phyloP scores from a whole-genome alignment of 2,888 invertebrate genomes.

The Cephus runcator region DNA sequence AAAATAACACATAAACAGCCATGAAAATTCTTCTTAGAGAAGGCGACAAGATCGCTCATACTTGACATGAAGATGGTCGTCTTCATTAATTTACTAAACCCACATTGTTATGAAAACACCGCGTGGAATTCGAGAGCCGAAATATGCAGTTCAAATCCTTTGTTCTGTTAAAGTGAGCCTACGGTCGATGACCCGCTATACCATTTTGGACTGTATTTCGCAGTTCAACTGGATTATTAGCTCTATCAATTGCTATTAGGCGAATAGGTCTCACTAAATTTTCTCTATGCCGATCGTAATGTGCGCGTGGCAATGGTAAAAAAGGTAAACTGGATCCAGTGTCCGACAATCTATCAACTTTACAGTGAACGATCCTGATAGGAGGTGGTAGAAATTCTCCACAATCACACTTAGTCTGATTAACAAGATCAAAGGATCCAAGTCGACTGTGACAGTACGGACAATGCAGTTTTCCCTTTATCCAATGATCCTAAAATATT shows the following conservation, averaged over 20 bases:
- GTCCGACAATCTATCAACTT: constrained; percentile 35
- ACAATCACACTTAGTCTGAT: constrained; percentile 41
- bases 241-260: not conserved
- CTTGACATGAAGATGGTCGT: not conserved
- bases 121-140: not conserved
- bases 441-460: constrained; percentile 43
- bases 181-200: not conserved
- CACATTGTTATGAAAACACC: not conserved
- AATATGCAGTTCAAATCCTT: not conserved
- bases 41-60: not conserved
- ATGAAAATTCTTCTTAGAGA: not conserved
- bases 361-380: constrained; percentile 43
- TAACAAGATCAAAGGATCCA: constrained; percentile 46
- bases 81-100: not conserved
- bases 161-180: not conserved
- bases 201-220: not conserved
- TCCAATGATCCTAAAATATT: constrained; percentile 43
- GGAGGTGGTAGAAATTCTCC: constrained; percentile 42
- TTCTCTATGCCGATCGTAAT: constrained; percentile 3
- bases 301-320: constrained; percentile 15
- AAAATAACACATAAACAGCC: not conserved
- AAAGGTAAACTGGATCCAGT: constrained; percentile 19
- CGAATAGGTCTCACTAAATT: constrained; percentile 1
- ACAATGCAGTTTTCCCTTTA: constrained; percentile 45
- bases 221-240: not conserved